Conservation (phyloP, 2,113 vertebrate genomes). For the Xenus cinereus region DNA sequence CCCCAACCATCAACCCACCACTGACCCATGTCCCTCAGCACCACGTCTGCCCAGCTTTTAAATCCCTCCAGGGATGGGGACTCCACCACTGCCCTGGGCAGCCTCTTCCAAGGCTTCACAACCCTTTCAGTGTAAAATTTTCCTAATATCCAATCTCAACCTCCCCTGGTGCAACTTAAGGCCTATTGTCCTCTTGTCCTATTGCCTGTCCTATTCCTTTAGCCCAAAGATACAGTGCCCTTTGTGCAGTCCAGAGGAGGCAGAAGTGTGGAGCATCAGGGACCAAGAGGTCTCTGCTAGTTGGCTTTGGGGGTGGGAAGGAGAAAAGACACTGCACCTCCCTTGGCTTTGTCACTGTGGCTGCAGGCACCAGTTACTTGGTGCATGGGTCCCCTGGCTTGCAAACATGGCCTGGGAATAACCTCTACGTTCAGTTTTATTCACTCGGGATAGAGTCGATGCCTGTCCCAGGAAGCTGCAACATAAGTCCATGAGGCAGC, state of each 20-base stretch:
- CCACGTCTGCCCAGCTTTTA: background rate
- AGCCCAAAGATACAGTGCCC: too few relatives aligned
- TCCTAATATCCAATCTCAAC: too few relatives aligned
- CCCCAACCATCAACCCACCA: accelerated
- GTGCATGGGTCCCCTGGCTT: background rate
- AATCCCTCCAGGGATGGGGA: background rate
- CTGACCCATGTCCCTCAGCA: background rate
- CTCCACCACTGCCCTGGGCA: background rate
- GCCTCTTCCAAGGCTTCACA: background rate
- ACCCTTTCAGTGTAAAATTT: background rate
- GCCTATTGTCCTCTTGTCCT: too few relatives aligned
- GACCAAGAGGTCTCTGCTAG: background rate
- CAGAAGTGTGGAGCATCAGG: accelerated
- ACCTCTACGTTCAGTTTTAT: background rate
- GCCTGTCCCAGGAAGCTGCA: background rate
- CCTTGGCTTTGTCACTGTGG: background rate
- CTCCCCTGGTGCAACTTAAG: too few relatives aligned
- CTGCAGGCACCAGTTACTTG: background rate
- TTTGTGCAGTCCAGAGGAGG: background rate
- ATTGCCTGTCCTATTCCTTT: too few relatives aligned
- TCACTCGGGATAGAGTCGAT: background rate
- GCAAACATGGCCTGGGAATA: background rate
- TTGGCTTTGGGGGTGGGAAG: background rate
- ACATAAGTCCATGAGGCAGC: background rate
- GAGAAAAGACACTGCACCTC: background rate